A percentile compares a stretch with the other conserved stretches of the same genome.
Evolutionary conservation across 2,888 invertebrate species (phyloP).

Genomic region (Octodonta nipae): DNA sequence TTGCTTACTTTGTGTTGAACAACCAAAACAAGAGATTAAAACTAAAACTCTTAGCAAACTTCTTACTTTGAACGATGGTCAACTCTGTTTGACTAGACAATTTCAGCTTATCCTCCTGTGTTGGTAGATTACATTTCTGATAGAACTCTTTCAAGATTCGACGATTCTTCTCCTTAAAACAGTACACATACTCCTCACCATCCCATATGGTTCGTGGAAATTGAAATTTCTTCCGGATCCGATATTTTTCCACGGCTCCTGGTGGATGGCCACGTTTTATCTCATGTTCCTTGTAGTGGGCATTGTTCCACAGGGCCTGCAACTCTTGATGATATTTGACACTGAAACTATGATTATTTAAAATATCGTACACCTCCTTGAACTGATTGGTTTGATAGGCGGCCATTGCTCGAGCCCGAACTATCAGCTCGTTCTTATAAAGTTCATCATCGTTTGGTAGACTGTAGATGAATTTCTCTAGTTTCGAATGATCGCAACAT

Average conservation of each 20-base stretch:
- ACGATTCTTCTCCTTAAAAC: conserved; percentile 92
- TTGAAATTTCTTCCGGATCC: conserved; percentile 85
- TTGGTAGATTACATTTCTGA: conserved; percentile 67
- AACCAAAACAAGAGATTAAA: too few species aligned
- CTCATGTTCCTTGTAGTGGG: conserved; percentile 85
- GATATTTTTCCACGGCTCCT: conserved; percentile 92
- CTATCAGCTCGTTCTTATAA: conserved; percentile 77
- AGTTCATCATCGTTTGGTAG: too few species aligned
- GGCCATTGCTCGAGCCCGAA: conserved; percentile 78
- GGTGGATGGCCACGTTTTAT: conserved; percentile 78
- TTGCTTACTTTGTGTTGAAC: too few species aligned
- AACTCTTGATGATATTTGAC: conserved; percentile 71
- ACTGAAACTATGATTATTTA: conserved; percentile 82
- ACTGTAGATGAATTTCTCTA: too few species aligned
- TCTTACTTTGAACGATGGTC: conserved; percentile 86
- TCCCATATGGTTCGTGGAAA: conserved; percentile 98
- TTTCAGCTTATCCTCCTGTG: conserved; percentile 82
- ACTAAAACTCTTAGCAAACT: too few species aligned
- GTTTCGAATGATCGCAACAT: too few species aligned
- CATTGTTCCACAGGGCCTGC: conserved; percentile 89
- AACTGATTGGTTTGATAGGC: conserved; percentile 80
- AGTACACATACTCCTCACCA: conserved; percentile 95
- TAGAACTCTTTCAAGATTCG: conserved; percentile 89
- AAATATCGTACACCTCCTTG: conserved; percentile 78
- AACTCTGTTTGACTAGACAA: conserved; percentile 82